Conservation (phyloP, 2,888 invertebrate species). For the Arge pagana region DNA sequence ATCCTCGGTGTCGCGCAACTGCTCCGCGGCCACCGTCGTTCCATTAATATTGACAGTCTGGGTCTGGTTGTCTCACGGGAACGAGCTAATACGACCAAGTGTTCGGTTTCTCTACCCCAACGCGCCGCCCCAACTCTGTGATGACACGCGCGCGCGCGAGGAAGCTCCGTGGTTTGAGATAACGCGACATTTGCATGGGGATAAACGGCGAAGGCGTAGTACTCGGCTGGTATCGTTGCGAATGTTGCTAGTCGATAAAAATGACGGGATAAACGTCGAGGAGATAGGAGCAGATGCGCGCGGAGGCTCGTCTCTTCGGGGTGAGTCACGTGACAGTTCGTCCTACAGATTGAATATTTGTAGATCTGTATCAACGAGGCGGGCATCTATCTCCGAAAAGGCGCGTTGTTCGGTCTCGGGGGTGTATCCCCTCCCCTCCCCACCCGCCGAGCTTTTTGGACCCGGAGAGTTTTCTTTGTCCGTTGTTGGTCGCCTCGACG, state of each 20-base stretch:
- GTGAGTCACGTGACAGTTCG: slow-evolving; percentile 16
- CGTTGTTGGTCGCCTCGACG: no score
- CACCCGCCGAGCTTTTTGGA: no score
- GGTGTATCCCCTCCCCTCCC: no score
- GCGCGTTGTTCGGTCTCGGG: not conserved
- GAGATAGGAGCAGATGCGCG: not conserved
- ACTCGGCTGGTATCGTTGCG: not conserved
- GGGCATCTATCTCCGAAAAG: not conserved
- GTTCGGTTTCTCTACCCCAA: not conserved
- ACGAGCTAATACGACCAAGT: slow-evolving; percentile 16
- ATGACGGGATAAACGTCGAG: not conserved
- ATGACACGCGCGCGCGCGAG: not conserved
- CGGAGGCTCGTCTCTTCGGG: not conserved
- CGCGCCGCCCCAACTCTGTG: not conserved
- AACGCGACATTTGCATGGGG: slow-evolving; percentile 8
- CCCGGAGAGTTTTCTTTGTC: no score
- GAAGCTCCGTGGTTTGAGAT: not conserved
- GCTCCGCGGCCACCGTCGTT: not conserved
- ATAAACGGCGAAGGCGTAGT: not conserved
- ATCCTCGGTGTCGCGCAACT: not conserved
- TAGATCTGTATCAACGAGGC: slow-evolving; percentile 24
- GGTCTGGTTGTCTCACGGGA: slow-evolving; percentile 8
- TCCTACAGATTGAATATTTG: slow-evolving; percentile 32
- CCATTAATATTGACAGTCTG: slow-evolving; percentile 11
- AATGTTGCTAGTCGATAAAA: slow-evolving; percentile 10